Percentiles rank a stretch among this genome's conserved stretches.
These are phyloP conservation scores for Phortica okadai DNA, from an alignment of 2,888 invertebrate genomes.

Conservation along the genomic window DNA sequence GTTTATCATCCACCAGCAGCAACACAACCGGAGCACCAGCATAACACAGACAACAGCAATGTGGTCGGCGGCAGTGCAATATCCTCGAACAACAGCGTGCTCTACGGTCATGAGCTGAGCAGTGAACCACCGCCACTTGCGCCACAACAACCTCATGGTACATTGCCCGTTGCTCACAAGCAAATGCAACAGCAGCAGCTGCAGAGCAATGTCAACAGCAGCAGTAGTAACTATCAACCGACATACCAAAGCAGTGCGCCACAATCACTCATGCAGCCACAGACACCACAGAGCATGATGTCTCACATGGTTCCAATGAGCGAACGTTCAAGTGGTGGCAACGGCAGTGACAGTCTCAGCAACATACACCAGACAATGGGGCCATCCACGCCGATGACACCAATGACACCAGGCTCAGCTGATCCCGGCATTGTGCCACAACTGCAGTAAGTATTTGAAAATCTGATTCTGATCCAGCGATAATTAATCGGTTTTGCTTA, in stretches of 20 bases:
- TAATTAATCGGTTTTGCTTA: not conserved
- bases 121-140: slow-evolving; percentile 24
- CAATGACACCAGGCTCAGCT: slow-evolving; percentile 94
- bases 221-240: slow-evolving; percentile 81
- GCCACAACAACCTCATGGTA: slow-evolving; percentile 39
- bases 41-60: slow-evolving; percentile 42
- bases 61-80: slow-evolving; percentile 44
- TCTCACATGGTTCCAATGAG: slow-evolving; percentile 85
- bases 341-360: slow-evolving; percentile 60
- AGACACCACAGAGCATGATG: slow-evolving; percentile 93
- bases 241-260: slow-evolving; percentile 81
- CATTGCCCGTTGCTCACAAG: slow-evolving; percentile 80
- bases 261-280: slow-evolving; percentile 91
- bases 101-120: slow-evolving; percentile 59
- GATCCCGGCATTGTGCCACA: slow-evolving; percentile 96
- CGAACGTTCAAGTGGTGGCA: slow-evolving; percentile 60
- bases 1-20: slow-evolving; percentile 85
- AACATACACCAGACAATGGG: slow-evolving; percentile 81
- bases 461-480: not conserved
- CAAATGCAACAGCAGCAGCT: slow-evolving; percentile 76
- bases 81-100: slow-evolving; percentile 43
- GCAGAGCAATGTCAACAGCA: not conserved
- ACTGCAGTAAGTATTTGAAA: slow-evolving; percentile 64
- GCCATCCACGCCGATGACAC: slow-evolving; percentile 86
- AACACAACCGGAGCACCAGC: slow-evolving; percentile 62